phyloP scores from a whole-genome alignment of 2,888 invertebrate genomes.

The Psococerastis gibbosa region DNA sequence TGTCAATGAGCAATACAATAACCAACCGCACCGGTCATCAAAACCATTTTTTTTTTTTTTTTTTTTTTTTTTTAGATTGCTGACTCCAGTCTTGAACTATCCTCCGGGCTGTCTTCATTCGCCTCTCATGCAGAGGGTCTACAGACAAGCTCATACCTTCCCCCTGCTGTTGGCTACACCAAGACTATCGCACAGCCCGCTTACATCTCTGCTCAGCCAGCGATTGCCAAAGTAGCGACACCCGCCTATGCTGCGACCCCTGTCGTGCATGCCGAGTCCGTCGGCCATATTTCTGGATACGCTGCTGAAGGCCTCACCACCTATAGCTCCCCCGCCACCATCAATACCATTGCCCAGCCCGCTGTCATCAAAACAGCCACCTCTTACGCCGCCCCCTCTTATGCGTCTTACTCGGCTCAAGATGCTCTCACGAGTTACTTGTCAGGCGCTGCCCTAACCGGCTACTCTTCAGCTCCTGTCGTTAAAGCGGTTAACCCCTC shows the following conservation, averaged over 20 bases:
- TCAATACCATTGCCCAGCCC: neutral
- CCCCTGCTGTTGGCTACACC: too few relatives aligned
- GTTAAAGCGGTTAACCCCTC: neutral
- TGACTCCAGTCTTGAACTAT: too few relatives aligned
- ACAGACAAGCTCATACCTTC: too few relatives aligned
- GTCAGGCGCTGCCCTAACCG: neutral
- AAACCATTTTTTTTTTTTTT: too few relatives aligned
- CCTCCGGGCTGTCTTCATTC: too few relatives aligned
- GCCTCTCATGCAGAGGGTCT: neutral
- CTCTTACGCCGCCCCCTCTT: neutral
- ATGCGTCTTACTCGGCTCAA: neutral
- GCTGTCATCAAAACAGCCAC: neutral
- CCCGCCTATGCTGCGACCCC: neutral
- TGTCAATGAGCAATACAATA: too few relatives aligned
- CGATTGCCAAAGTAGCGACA: neutral
- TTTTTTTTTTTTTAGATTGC: too few relatives aligned
- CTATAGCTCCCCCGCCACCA: too few relatives aligned
- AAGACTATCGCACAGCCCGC: too few relatives aligned
- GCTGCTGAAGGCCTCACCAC: too few relatives aligned
- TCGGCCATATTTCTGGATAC: neutral
- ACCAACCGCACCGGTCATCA: too few relatives aligned
- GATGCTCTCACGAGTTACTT: neutral
- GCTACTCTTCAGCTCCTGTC: neutral
- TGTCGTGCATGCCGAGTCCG: neutral
- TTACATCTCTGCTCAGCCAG: too few relatives aligned